phyloP scores from a whole-genome alignment of 2,113 vertebrate species.

The Trichomycterus rosablanca region DNA sequence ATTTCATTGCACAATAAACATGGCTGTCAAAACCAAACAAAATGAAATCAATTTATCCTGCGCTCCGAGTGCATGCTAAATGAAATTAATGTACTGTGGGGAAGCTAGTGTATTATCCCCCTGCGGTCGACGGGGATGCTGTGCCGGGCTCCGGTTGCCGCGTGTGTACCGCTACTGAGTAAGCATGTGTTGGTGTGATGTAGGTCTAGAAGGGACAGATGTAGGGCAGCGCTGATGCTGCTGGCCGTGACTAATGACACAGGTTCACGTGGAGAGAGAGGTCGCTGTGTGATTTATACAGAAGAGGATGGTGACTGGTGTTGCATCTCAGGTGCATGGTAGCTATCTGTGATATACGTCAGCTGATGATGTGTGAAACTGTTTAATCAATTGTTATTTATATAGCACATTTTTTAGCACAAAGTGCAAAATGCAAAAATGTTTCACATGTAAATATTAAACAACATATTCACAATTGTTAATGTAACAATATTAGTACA shows the following conservation, averaged over 20 bases:
- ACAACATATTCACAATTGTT: too few relatives aligned
- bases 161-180: conserved; percentile 10
- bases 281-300: neutral
- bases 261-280: too few relatives aligned
- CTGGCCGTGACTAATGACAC: too few relatives aligned
- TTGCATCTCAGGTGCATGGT: too few relatives aligned
- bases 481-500: too few relatives aligned
- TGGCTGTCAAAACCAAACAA: conserved; percentile 97
- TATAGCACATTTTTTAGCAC: too few relatives aligned
- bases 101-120: conserved; percentile 81
- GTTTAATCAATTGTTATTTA: too few relatives aligned
- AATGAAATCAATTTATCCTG: conserved; percentile 99
- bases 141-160: conserved; percentile 8
- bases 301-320: too few relatives aligned
- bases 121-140: conserved; percentile 36
- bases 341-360: too few relatives aligned
- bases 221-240: neutral
- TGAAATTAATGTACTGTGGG: conserved; percentile 98
- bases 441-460: too few relatives aligned
- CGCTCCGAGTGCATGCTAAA: conserved; percentile 98
- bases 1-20: conserved; percentile 99
- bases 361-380: too few relatives aligned
- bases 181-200: neutral
- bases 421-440: too few relatives aligned
- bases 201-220: neutral